Evolutionary conservation across 2,113 vertebrate species (phyloP), one percentile per base, ranked within the genome.

Genomic region (Callospermophilus lateralis): DNA sequence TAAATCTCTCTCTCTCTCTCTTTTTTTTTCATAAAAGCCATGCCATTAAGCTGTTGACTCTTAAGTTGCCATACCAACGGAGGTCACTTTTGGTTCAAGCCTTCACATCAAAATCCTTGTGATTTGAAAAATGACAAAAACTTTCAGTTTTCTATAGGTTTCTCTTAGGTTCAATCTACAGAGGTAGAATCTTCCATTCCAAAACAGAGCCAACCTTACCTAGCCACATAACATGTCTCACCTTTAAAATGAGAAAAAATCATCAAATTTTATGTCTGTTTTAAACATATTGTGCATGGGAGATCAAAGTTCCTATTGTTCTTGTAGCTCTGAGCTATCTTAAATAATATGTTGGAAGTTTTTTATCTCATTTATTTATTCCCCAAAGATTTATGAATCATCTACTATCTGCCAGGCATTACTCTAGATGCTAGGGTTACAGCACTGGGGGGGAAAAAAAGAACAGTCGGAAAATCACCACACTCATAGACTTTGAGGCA

Each of bases 21-120:
- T 96, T 83, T 77, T 83, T 78, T 97, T 96, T 97, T 83, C 79
- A 90, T 70, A 94, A 87, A 94, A 95, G 32, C 84, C 77, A 55
- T 55, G 34, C 45, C 67, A 90, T 68, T 63, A 73, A 63, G 22
- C 79, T 93, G n/a, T 93, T 89, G 93, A 97, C 68, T 77, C 51
- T 34, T 78, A 80, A 92, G 45, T 45, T 94, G 78, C 79, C 89
- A 88, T 32, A 53, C 24, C 67, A 92, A 34, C 26, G 3, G 22
- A 92, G 42, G 45, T 74, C 37, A 53, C 80, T 80, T 89, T 84
- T n/a, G 74, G 70, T 91, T 93, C 67, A 96, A 89, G 37, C 28
- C 37, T 89, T 30, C 58, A 92, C 48, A 76, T 37, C 19, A 90
- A 85, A 96, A 94, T 58, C 65, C 32, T 58, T 67, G 13, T 74